Conservation (phyloP, 2,113 vertebrate genomes). For the Platycercus adscitus region DNA sequence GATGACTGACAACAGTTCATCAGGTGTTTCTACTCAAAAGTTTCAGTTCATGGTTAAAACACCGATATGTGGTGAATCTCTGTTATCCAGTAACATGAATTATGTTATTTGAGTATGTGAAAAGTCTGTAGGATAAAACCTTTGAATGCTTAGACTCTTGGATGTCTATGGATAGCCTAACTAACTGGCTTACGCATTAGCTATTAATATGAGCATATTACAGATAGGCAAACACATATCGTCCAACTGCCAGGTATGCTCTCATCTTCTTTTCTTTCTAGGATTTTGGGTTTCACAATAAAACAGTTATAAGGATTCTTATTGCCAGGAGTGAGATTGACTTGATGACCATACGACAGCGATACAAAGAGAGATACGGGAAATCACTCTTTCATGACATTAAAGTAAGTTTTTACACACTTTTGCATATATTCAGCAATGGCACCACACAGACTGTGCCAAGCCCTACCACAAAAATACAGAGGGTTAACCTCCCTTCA, state of each 20-base stretch:
- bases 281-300: slow-evolving; percentile 84
- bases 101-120: not conserved
- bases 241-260: not conserved
- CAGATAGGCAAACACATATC: not conserved
- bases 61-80: not conserved
- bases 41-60: not conserved
- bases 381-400: slow-evolving; percentile 82
- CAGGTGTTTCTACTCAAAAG: not conserved
- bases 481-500: not conserved
- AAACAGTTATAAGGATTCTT: slow-evolving; percentile 80
- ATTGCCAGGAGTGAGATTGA: slow-evolving; percentile 84
- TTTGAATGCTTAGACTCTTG: not conserved
- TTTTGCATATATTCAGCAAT: not conserved
- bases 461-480: not conserved
- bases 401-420: slow-evolving; percentile 70
- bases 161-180: not conserved
- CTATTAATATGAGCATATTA: not conserved
- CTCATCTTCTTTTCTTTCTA: slow-evolving; percentile 18
- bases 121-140: not conserved
- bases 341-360: slow-evolving; percentile 74
- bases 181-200: not conserved
- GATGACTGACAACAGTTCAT: not conserved
- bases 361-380: slow-evolving; percentile 80
- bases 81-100: not conserved
- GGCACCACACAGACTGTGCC: not conserved